Evolutionary conservation across 2,888 invertebrate species (phyloP).

Genomic region (Limnephilus lunatus): DNA sequence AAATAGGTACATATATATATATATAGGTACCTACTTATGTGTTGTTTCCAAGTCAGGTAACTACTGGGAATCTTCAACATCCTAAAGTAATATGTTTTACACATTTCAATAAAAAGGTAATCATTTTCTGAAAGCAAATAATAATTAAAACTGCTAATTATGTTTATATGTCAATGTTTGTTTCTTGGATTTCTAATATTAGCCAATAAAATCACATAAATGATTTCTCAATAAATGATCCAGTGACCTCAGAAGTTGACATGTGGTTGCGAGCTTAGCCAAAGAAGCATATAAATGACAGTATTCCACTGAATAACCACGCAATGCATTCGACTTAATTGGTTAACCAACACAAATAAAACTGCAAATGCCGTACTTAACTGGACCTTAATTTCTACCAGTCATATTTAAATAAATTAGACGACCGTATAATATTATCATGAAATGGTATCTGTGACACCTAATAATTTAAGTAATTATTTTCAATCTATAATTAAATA

Average conservation of each 20-base stretch:
- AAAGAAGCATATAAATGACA: slow-evolving; percentile 13
- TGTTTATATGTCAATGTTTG: background rate
- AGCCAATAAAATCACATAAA: background rate
- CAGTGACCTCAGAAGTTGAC: background rate
- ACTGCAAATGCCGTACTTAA: background rate
- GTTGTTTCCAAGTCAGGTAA: background rate
- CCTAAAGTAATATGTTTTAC: background rate
- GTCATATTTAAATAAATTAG: background rate
- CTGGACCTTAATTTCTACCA: background rate
- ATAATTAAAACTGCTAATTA: background rate
- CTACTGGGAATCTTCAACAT: background rate
- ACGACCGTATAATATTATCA: background rate
- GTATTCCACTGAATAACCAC: background rate
- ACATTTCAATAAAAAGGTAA: background rate
- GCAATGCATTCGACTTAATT: background rate
- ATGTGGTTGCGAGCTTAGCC: background rate
- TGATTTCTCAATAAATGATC: slow-evolving; percentile 13
- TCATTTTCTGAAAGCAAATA: background rate
- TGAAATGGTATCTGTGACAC: background rate
- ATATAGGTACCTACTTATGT: background rate
- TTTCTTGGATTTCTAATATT: background rate
- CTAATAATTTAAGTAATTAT: background rate
- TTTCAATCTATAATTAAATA: background rate
- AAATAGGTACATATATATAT: background rate
- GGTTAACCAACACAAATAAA: background rate